Conservation (phyloP, 2,888 invertebrate species). For the Serrognathus titanus region DNA sequence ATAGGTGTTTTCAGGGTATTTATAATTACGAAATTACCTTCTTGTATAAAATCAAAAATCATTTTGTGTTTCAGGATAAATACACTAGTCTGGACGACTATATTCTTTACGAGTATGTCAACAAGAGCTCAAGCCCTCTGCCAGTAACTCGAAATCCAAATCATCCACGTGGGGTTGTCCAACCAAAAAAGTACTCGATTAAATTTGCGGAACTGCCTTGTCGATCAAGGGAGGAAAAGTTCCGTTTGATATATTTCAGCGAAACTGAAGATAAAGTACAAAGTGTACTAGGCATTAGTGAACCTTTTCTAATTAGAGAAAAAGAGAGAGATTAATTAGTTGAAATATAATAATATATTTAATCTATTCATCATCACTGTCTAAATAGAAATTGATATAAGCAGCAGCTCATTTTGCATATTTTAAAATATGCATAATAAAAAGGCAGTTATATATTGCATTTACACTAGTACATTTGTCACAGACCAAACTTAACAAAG, state of each 20-base stretch:
- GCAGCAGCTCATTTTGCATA: too few relatives aligned
- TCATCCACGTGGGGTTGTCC: slow-evolving; percentile 24
- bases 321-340: slow-evolving; percentile 31
- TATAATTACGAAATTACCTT: slow-evolving; percentile 14
- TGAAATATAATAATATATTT: too few relatives aligned
- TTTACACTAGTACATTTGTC: too few relatives aligned
- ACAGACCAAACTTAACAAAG: too few relatives aligned
- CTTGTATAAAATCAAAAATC: neutral
- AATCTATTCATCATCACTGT: too few relatives aligned
- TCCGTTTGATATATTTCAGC: slow-evolving; percentile 74
- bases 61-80: slow-evolving; percentile 56
- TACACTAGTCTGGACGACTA: slow-evolving; percentile 82
- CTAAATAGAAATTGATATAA: too few relatives aligned
- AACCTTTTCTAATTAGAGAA: slow-evolving; percentile 39
- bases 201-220: slow-evolving; percentile 54
- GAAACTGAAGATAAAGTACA: slow-evolving; percentile 64
- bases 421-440: too few relatives aligned
- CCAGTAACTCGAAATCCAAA: slow-evolving; percentile 27
- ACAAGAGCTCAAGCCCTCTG: slow-evolving; percentile 52
- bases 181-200: slow-evolving; percentile 32
- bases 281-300: slow-evolving; percentile 56
- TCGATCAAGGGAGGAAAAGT: slow-evolving; percentile 63
- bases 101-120: slow-evolving; percentile 77
- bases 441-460: too few relatives aligned
- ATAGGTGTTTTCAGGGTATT: slow-evolving; percentile 79